Base-by-base conservation (phyloP, 2,113 vertebrate species). In the Myotis brandtii region DNA sequence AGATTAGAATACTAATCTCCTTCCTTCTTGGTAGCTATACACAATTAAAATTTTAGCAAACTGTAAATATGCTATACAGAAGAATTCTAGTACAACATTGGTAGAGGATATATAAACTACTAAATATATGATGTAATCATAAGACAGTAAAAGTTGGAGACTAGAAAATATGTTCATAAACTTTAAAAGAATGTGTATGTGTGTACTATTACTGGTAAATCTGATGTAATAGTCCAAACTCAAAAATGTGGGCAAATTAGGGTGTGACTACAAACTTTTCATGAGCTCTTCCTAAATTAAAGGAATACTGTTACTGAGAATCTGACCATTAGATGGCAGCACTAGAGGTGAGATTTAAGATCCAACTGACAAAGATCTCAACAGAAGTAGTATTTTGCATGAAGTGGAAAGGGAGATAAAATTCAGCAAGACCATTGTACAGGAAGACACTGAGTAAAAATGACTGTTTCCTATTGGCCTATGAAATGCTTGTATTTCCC, bases 261-360 rank as follows among this genome's bases (percentile, higher is more conserved):
- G 80, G 37, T 62, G 27, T n/a, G 85, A 73, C 10, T 43, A 91
- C 25, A 92, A 89, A 59, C 21, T 84, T 83, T 48, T 93, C 27
- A 16, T 16, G 50, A 90, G 34, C n/a, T 27, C 25, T 81, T 73
- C 79, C 5, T 83, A 76, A 97, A 76, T 67, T 32, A 52, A 73
- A 92, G 52, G 48, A 21, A 30, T 0, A 25, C 2, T 16, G n/a
- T 82, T 52, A 75, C n/a, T 30, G 12, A 86, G 64, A 69, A 10
- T 0, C 54, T 70, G 87, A 69, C 96, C 95, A 9, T 81, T 92
- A 98, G 97, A 92, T 32, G 95, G 97, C 98, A 97, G 95, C 64
- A 94, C 48, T 16, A 9, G 17, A 11, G 10, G 69, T 94, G 67
- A 64, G 32, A 77, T 16, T 94, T 94, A 89, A 95, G 75, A 87